Percentiles rank a stretch among this genome's conserved stretches.
Conservation (phyloP, 2,113 vertebrate species). For the Oxyruncus cristatus region DNA sequence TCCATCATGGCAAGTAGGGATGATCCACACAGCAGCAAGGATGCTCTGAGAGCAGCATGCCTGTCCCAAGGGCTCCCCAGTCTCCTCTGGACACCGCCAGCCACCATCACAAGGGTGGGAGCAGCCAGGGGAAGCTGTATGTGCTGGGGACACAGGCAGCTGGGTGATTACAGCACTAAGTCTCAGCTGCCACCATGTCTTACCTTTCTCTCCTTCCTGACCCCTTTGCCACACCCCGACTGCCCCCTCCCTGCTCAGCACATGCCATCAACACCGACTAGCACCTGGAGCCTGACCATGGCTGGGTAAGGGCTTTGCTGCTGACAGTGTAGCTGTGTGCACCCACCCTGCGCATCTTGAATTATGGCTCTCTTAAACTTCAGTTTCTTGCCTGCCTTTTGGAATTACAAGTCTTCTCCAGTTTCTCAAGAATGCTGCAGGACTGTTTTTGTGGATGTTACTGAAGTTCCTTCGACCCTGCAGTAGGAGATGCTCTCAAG, state of each 20-base stretch:
- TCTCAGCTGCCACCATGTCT: not conserved
- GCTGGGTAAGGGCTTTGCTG: not conserved
- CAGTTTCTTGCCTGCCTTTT: not conserved
- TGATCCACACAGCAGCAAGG: not conserved
- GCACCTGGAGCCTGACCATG: not conserved
- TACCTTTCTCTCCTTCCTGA: not conserved
- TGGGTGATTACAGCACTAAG: not conserved
- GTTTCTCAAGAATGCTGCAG: not conserved
- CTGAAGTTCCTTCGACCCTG: not conserved
- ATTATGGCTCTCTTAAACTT: not conserved
- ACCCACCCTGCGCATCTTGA: accelerated
- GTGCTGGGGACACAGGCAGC: not conserved
- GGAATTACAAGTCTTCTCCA: not conserved
- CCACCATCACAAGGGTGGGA: not conserved
- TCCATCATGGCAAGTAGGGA: not conserved
- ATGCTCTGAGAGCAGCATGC: accelerated
- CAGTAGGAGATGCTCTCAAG: not conserved
- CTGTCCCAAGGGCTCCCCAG: not conserved
- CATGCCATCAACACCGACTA: accelerated
- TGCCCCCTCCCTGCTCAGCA: not conserved
- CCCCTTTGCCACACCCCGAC: accelerated
- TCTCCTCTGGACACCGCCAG: not conserved
- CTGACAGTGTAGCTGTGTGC: accelerated
- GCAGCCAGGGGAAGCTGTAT: not conserved
- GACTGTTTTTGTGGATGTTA: not conserved